Base-by-base conservation (phyloP, 2,797 vertebrate genomes). In the Anguilla obscura region DNA sequence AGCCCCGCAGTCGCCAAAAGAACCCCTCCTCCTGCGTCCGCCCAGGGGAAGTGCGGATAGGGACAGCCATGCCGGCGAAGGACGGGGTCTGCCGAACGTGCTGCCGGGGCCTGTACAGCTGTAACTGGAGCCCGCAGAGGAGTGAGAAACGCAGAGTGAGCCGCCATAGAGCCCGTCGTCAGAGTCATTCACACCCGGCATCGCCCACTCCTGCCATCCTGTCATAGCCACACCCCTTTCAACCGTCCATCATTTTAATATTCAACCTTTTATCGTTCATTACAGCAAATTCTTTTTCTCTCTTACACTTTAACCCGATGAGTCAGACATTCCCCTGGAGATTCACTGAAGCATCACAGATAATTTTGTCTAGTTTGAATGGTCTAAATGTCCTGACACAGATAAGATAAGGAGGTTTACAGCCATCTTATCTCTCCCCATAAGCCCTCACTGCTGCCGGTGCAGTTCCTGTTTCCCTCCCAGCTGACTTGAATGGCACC, bases 21-120 rank as follows among this genome's bases (percentile, higher is more conserved):
- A 24, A 18, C 36, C 16, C 24, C 74, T 27, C 9, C 88, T 90
- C 84, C 86, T 91, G 84, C 89, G 88, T 56, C 0, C 14, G 5
- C 45, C 56, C 52, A 52, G 88, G 40, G n/a, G 66, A 45, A 10
- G 5, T 36, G 58, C 45, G 2, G 16, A 69, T 0, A 16, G 6
- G 24, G 24, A n/a, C 27, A 36, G 24, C 24, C 21, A 95, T 95
- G 95, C 54, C 84, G 71, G 48, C n/a, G n/a, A 21, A 56, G 18
- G 85, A 90, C 5, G 90, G 54, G 0, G 50, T 92, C 40, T 96
- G 95, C 89, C 90, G 93, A 90, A 91, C 91, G 87, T 97, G 96
- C 93, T 92, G 96, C 92, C 93, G 95, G 88, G 96, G 96, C 88
- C 91, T 96, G 60, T 98, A 98, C 86, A 97, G 97, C 95, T 99